Evolutionary conservation across 2,888 invertebrate genomes (phyloP).

Genomic region (Eupithecia tripunctaria): DNA sequence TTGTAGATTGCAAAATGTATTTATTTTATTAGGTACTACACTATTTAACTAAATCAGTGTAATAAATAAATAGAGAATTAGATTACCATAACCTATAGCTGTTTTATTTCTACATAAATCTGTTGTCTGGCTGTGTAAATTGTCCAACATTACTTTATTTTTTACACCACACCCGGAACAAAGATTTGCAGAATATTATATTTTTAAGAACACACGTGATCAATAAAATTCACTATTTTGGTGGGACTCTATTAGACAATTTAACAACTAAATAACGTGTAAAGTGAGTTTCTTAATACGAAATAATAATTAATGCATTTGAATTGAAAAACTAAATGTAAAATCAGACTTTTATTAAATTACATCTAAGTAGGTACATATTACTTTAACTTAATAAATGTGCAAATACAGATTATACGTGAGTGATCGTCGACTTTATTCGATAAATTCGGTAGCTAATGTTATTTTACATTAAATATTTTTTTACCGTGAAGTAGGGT

Average conservation of each 20-base stretch:
- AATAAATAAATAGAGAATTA: background rate
- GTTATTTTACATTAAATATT: background rate
- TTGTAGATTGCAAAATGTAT: background rate
- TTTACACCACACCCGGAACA: too few relatives aligned
- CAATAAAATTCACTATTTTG: too few relatives aligned
- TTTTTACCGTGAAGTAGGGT: background rate
- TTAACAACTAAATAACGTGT: too few relatives aligned
- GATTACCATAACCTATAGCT: background rate
- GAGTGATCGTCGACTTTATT: background rate
- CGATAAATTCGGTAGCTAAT: background rate
- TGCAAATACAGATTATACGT: background rate
- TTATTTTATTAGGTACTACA: background rate
- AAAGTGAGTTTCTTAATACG: too few relatives aligned
- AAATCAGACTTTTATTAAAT: background rate
- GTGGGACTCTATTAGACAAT: too few relatives aligned
- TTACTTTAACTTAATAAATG: background rate
- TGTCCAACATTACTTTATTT: too few relatives aligned
- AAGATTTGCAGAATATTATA: too few relatives aligned
- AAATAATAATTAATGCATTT: too few relatives aligned
- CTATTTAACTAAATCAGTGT: background rate
- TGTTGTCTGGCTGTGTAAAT: too few relatives aligned
- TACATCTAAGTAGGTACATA: background rate
- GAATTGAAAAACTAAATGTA: background rate
- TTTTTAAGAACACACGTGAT: too few relatives aligned
- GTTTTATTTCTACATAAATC: background rate